Base-by-base conservation (phyloP, 2,888 invertebrate genomes). In the Drosophila setosimentum region DNA sequence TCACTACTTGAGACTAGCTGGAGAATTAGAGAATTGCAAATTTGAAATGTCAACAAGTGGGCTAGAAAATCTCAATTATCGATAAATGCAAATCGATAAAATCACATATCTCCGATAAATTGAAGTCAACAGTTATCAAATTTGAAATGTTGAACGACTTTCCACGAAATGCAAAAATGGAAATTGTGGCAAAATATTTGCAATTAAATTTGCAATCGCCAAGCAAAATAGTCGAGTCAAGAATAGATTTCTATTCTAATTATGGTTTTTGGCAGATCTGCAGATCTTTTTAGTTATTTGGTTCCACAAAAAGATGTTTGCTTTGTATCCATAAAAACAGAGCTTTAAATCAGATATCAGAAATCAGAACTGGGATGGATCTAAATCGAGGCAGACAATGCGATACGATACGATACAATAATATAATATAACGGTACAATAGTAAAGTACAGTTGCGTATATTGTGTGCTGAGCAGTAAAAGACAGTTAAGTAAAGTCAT, bases 351-450 rank as follows among this genome's bases (percentile, higher is more conserved):
- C 13, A 16, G 7, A 24, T 24, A 3, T 16, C 7, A 24, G 18
- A 45, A 24, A 61, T 24, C 32, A 30, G 53, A 65, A 62, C 55
- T 62, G 32, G 16, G 33, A 33, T 16, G 13, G 73, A 71, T 71
- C 57, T 57, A 45, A 40, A 24, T 40, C n/a, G 6, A 16, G n/a
- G n/a, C 13, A 30, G 6, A 30, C 45, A 45, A 24, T 16, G 8
- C 24, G 27, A 8, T 45, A 8, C 8, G 2, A 33, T 5, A 2
- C 42, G 6, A 21, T 21, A 21, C 21, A 45, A 24, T 8, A 1
- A 4, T 16, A 3, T 45, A 8, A 16, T 5, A 33, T 5, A 21
- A 2, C 42, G 6, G 42, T 21, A 21, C 21, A 45, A 24, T 8
- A 1, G 8, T 16, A 3, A 27, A 29, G 7, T 21, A 21, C 21